A percentile compares a stretch with the other conserved stretches of the same genome.
Evolutionary conservation across 1,140 invertebrate genomes (phyloP).

Genomic region (Luehdorfia chinensis): DNA sequence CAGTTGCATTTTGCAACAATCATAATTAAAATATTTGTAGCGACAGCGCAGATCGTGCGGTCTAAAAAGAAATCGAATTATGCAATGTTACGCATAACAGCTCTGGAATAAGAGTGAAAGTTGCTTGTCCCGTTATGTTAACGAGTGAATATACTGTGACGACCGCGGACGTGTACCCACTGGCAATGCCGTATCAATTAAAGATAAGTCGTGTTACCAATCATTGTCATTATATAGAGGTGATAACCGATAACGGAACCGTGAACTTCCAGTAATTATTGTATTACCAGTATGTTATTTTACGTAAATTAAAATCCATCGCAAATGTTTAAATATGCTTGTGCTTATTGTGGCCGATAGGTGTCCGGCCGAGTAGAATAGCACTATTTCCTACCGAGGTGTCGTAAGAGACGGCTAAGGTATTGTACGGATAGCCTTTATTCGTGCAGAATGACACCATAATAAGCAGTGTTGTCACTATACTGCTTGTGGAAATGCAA

Average conservation of each 20-base stretch:
- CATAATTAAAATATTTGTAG: slow-evolving; percentile 13
- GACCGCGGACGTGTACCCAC: slow-evolving; percentile 6
- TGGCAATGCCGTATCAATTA: slow-evolving; percentile 12
- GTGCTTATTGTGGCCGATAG: no score
- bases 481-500: no score
- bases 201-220: slow-evolving; percentile 14
- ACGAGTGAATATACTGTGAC: slow-evolving; percentile 6
- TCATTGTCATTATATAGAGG: slow-evolving; percentile 2
- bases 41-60: not conserved
- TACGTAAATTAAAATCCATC: no score
- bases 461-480: no score
- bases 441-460: no score
- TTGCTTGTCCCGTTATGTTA: slow-evolving; percentile 7
- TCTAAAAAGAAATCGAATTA: not conserved
- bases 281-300: not conserved
- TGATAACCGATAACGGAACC: slow-evolving; percentile 6
- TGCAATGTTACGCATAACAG: slow-evolving; percentile 2
- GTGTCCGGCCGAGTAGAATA: no score
- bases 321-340: no score
- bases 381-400: no score
- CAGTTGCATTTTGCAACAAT: slow-evolving; percentile 9
- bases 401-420: no score
- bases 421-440: no score
- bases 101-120: slow-evolving; percentile 9
- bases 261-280: slow-evolving; percentile 4